Percentiles rank a stretch among this genome's conserved stretches.
phyloP scores from a whole-genome alignment of 2,113 vertebrate genomes.

The Tretioscincus oriximinensis region DNA sequence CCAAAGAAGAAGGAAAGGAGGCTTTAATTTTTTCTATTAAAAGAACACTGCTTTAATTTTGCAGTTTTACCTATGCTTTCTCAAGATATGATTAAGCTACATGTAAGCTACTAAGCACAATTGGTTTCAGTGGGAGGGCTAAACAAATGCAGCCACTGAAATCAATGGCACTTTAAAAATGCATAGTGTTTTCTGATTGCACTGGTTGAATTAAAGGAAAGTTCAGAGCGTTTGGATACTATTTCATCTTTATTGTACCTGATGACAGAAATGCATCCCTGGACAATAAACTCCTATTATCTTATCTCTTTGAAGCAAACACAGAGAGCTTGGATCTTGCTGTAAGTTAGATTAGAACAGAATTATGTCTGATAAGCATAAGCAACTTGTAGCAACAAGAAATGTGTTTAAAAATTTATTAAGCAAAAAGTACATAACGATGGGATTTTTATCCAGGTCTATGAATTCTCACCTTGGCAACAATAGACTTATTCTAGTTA shows the following conservation, averaged over 20 bases:
- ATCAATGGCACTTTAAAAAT: not conserved
- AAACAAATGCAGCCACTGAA: not conserved
- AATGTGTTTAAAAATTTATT: not conserved
- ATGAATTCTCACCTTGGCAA: not conserved
- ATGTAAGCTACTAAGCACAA: not conserved
- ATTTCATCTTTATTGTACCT: not conserved
- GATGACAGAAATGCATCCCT: not conserved
- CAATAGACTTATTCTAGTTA: not conserved
- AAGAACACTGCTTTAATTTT: no score
- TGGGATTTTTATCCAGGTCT: not conserved
- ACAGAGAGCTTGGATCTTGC: not conserved
- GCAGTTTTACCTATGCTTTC: not conserved
- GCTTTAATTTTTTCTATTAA: no score
- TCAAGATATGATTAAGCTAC: not conserved
- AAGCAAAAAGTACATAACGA: not conserved
- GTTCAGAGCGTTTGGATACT: not conserved
- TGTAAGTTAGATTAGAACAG: not conserved
- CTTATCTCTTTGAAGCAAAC: not conserved
- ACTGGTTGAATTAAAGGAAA: not conserved
- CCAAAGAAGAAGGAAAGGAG: no score
- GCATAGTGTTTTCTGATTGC: not conserved
- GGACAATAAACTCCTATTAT: not conserved
- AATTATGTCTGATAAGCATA: not conserved
- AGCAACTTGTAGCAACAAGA: not conserved
- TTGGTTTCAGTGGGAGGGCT: not conserved